Evolutionary conservation across 2,113 vertebrate species (phyloP), one percentile per base, ranked within the genome.

Genomic region (Melanostigma gelatinosum): DNA sequence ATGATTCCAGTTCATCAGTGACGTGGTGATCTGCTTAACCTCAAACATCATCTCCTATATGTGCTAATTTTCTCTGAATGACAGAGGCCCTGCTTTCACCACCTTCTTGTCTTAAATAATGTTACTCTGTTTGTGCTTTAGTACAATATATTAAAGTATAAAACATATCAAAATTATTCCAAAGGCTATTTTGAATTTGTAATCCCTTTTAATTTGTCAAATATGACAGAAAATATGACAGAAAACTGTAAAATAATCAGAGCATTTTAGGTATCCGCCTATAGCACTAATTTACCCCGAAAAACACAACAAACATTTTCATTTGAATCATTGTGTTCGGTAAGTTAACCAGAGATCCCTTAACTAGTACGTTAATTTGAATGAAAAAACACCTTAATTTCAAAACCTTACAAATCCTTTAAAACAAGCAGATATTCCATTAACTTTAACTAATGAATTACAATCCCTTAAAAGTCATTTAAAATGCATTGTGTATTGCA

Each of bases 1-100:
- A 15, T 83, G 71, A 79, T 75, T 75, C 54, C 64, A 74, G 68
- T 44, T 77, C 58, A 70, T 60, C 38, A 73, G 54, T 58, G 32
- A 65, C 50, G 22, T 76, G 72, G 57, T 69, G 75, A 72, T 32
- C 44, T 70, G 55, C 40, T 79, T 13, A 75, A 44, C 54, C 48
- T 38, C 13, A 54, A 68, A 54, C 20, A 42, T 70, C 6, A 69
- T 20, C 32, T 60, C 24, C 44, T 48, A 11, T n/a, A 46, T 42
- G 12, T 72, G 29, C 75, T 24, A 8, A 29, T 50, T n/a, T 48
- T 62, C 16, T 63, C 24, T 20, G 16, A 68, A 18, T 46, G 13
- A 15, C 44, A 52, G 48, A 24, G n/a, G 52, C 52, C 52, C n/a
- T n/a, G 22, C n/a, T n/a, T 55, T 24, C 22, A 24, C 9, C 54